Conservation (phyloP, 1,140 invertebrate species). For the Pogonomyrmex californicus region DNA sequence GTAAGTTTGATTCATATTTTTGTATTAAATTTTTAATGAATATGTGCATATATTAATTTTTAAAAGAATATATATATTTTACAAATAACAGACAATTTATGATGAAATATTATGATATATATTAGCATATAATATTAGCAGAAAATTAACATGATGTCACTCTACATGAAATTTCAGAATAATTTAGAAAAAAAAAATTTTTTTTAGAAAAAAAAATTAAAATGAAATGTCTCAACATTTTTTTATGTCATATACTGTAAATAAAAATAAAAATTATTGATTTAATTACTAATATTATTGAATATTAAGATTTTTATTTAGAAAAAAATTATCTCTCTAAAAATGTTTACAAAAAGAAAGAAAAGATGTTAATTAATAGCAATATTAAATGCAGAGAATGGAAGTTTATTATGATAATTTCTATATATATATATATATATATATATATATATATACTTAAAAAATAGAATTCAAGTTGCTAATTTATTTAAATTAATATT, state of each 20-base stretch:
- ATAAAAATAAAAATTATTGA: slow-evolving; percentile 5
- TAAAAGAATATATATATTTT: not conserved
- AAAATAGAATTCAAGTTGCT: not conserved
- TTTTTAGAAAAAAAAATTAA: not conserved
- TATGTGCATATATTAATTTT: not conserved
- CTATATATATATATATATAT: too few species aligned
- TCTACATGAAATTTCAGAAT: not conserved
- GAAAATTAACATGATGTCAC: not conserved
- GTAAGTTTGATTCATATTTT: slow-evolving; percentile 74
- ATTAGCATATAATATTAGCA: not conserved
- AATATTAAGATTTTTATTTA: slow-evolving; percentile 2
- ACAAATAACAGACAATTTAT: not conserved
- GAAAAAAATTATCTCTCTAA: not conserved
- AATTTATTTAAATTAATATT: not conserved
- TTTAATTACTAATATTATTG: slow-evolving; percentile 5
- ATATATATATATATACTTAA: too few species aligned
- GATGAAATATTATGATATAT: not conserved
- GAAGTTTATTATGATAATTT: too few species aligned
- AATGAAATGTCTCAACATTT: not conserved
- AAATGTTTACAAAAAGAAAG: not conserved
- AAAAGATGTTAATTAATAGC: not conserved
- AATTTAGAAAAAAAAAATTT: not conserved
- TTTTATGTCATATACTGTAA: not conserved
- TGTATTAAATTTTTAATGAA: slow-evolving; percentile 8
- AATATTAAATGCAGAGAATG: not conserved